Evolutionary conservation across 2,888 invertebrate genomes (phyloP), one percentile per base, ranked within the genome.

Genomic region (Drosophila bunnanda): DNA sequence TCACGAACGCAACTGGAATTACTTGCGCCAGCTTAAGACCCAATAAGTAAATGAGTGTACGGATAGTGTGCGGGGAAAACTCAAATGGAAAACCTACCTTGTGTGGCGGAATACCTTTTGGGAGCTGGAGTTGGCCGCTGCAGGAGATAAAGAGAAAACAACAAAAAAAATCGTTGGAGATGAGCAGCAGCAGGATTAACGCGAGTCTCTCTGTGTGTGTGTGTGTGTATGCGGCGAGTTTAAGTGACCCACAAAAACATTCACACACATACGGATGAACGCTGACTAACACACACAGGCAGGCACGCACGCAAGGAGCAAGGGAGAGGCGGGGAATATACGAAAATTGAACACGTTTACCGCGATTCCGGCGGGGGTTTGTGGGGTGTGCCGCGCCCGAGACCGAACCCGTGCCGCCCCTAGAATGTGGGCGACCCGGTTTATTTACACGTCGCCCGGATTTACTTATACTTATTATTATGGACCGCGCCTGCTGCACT

Each of bases 381-480:
- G 39, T 20, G 61, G 61, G 58, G 61, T 41, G 46, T 36, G 50
- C 50, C 50, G 20, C 15, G 7, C 20, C 32, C 46, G 46, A 10
- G 2, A 25, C 46, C 44, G 25, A 7, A n/a, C 44, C 44, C 57
- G 41, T 57, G 48, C 22, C 41, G 65, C 71, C 46, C 68, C 68
- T 56, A 46, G n/a, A 66, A 53, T 69, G 65, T 73, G 69, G 68
- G 75, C 82, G 86, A 80, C 86, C 88, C 83, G 83, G 83, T 88
- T 84, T 88, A 88, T 84, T 84, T 84, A 88, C 86, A 76, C 80
- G 75, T 61, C 73, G 39, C 34, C 67, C 70, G 72, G 70, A 46
- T 55, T 55, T 55, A 41, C 72, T 61, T 55, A 70, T 57, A 57
- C 73, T 75, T 70, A 54, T 73, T 52, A 72, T 75, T 52, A 70